Conservation (phyloP, 1,140 invertebrate genomes). For the Musca domestica region DNA sequence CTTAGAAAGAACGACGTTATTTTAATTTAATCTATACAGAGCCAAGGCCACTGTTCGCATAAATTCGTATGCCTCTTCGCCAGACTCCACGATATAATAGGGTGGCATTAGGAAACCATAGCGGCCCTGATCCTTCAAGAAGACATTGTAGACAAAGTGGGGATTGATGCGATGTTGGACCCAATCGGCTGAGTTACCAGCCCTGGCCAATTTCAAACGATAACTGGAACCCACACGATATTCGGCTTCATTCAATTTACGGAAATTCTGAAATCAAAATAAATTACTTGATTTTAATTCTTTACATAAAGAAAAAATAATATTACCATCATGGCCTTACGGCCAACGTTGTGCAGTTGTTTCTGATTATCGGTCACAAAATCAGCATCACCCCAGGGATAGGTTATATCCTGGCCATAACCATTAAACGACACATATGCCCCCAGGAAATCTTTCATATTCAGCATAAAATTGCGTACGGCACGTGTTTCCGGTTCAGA, state of each 20-base stretch:
- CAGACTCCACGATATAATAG: conserved; percentile 71
- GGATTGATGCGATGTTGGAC: conserved; percentile 65
- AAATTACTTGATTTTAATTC: neutral
- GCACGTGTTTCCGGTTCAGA: conserved; percentile 81
- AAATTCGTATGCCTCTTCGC: conserved; percentile 75
- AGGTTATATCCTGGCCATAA: conserved; percentile 69
- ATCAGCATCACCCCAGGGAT: conserved; percentile 50
- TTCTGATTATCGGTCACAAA: conserved; percentile 42
- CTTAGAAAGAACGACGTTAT: neutral
- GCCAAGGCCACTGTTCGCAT: conserved; percentile 65
- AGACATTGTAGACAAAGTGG: conserved; percentile 75
- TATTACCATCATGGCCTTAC: conserved; percentile 34
- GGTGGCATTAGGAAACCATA: conserved; percentile 78
- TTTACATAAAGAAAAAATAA: neutral
- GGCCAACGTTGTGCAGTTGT: conserved; percentile 34
- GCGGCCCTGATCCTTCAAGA: conserved; percentile 72
- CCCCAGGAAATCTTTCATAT: conserved; percentile 39
- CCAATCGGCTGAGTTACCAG: conserved; percentile 70
- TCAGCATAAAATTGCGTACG: conserved; percentile 63
- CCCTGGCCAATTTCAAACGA: conserved; percentile 40
- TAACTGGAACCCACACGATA: conserved; percentile 47
- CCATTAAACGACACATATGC: conserved; percentile 74
- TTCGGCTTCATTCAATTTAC: conserved; percentile 43
- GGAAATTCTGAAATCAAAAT: conserved; percentile 32
- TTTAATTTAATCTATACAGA: conserved; percentile 28